Percentiles rank a stretch among this genome's conserved stretches.
Conservation (phyloP, 2,888 invertebrate species). For the Polydesmus complanatus region DNA sequence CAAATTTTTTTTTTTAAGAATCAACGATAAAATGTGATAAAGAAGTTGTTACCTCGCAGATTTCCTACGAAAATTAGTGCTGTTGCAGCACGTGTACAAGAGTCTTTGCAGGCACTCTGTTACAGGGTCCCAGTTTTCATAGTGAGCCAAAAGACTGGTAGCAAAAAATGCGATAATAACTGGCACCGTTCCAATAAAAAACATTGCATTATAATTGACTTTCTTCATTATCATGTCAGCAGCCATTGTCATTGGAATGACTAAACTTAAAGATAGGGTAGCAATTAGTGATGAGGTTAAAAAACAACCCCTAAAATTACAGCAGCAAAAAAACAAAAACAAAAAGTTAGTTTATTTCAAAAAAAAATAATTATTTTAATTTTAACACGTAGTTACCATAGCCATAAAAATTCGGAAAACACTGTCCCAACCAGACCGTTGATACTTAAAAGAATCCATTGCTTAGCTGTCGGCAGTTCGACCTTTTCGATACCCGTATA, state of each 20-base stretch:
- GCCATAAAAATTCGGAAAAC: constrained; percentile 79
- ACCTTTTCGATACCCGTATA: constrained; percentile 62
- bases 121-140: constrained; percentile 70
- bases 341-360: background rate
- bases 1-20: background rate
- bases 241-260: constrained; percentile 76
- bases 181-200: constrained; percentile 64
- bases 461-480: constrained; percentile 65
- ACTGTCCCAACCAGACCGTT: constrained; percentile 85
- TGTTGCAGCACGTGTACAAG: constrained; percentile 30
- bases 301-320: constrained; percentile 67
- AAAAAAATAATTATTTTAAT: constrained; percentile 24
- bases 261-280: constrained; percentile 68
- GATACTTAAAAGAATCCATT: constrained; percentile 62
- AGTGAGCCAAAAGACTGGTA: constrained; percentile 53
- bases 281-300: constrained; percentile 82
- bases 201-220: constrained; percentile 44
- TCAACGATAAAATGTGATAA: background rate
- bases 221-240: constrained; percentile 62
- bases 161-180: constrained; percentile 60
- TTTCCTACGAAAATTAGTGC: constrained; percentile 11
- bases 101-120: constrained; percentile 41
- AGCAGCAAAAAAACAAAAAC: constrained; percentile 2
- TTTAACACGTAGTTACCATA: constrained; percentile 52
- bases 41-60: constrained; percentile 17